Percentiles rank a stretch among this genome's conserved stretches.
Evolutionary conservation across 2,888 invertebrate species (phyloP).

Genomic region (Hydroisotoma schaefferi): DNA sequence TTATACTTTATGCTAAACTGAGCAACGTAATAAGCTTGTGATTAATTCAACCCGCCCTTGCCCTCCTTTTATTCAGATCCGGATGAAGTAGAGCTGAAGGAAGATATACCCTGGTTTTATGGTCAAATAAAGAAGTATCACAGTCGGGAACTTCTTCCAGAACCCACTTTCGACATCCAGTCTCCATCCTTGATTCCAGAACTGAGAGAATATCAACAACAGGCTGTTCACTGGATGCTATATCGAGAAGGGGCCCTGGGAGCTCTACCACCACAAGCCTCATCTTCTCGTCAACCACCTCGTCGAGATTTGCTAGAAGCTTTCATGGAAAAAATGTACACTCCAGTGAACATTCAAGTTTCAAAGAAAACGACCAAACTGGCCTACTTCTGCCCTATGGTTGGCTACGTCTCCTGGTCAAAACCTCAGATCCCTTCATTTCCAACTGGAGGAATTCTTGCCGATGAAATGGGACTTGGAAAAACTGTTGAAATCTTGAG

Average conservation of each 20-base stretch:
- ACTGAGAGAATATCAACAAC: slow-evolving; percentile 63
- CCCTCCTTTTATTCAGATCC: slow-evolving; percentile 2
- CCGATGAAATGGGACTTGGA: slow-evolving; percentile 78
- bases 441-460: slow-evolving; percentile 67
- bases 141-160: slow-evolving; percentile 30
- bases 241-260: slow-evolving; percentile 55
- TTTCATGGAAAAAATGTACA: slow-evolving; percentile 43
- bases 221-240: slow-evolving; percentile 68
- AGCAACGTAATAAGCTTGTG: background rate
- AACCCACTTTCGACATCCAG: slow-evolving; percentile 48
- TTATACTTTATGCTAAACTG: background rate
- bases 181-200: slow-evolving; percentile 56
- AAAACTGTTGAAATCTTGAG: slow-evolving; percentile 74
- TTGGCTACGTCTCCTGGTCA: slow-evolving; percentile 42
- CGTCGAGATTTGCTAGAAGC: slow-evolving; percentile 14
- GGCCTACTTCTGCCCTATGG: slow-evolving; percentile 36
- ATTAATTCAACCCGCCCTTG: background rate
- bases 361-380: background rate
- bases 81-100: slow-evolving; percentile 19
- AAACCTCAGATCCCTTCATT: slow-evolving; percentile 39
- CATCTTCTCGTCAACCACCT: slow-evolving; percentile 6
- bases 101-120: slow-evolving; percentile 47
- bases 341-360: slow-evolving; percentile 23
- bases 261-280: slow-evolving; percentile 6
- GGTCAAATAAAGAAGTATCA: slow-evolving; percentile 46